Base-by-base conservation (phyloP, 2,888 invertebrate genomes). In the Leucozona laternaria region DNA sequence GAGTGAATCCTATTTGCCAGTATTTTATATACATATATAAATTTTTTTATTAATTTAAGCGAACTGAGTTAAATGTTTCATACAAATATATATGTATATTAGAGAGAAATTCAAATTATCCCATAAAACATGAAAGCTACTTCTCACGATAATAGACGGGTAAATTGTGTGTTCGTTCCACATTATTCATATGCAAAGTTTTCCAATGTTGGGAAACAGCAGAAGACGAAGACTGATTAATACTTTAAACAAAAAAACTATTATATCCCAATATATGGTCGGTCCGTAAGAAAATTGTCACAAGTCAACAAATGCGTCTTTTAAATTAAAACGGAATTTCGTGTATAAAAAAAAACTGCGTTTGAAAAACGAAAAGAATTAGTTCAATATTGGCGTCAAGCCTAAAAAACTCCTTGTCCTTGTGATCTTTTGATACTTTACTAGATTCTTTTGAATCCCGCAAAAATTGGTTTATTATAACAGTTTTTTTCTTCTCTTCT, bases 1-100 rank as follows among this genome's bases (percentile, higher is more conserved):
- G 13, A 57, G n/a, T 66, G 64, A 53, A 55, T 43, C 8, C 28
- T 66, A 45, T 50, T 28, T 60, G 71, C 55, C 81, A 85, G 85
- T 85, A 85, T 85, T 79, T 37, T 50, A 8, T 62, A n/a, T 17
- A 17, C 28, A 43, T 20, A 40, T 31, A n/a, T 17, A 17, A 28
- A 43, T 20, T 31, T 31, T 17, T 28, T 20, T 25, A 43, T 28
- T 25, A 28, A 28, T 64, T 64, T 64, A 37, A 37, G 20, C 2
- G 34, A 57, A 6, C 17, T 34, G 13, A 34, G 31, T 17, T 17
- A n/a, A n/a, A 4, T n/a, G 2, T 43, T 17, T 45, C 17, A 45
- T 17, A 10, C 2, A 17, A 17, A 45, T 20, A n/a, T 48, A 17
- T 20, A 1, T 15, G n/a, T n/a, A n/a, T n/a, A n/a, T 40, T 40